Base-by-base conservation (phyloP, 2,888 invertebrate genomes). In the Lepas anatifera region DNA sequence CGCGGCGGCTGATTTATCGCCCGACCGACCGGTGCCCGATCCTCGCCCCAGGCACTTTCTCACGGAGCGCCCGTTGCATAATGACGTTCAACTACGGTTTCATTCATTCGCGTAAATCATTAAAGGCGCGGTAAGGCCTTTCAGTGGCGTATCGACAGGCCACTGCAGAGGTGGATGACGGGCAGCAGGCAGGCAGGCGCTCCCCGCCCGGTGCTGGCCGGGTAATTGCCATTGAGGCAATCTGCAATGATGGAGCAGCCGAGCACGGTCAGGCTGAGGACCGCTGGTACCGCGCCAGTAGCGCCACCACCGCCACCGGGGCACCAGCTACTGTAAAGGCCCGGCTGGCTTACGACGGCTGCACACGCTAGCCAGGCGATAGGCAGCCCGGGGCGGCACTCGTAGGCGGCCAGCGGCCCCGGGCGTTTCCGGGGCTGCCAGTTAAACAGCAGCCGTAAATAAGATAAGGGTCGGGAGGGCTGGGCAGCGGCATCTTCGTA, bases 221-320 rank as follows among this genome's bases (percentile, higher is more conserved):
- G 58, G 22, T 32, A 58, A 58, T 58, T 58, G 35, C 58, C n/a
- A n/a, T 22, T 32, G 29, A 25, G 68, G 68, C 39, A 68, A 67
- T 39, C 68, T 64, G 22, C 70, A 52, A 22, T 58, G 68, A 43
- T 68, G 63, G 29, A n/a, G n/a, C n/a, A n/a, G n/a, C n/a, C n/a
- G n/a, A n/a, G n/a, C n/a, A n/a, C n/a, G n/a, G n/a, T n/a, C n/a
- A n/a, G n/a, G n/a, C n/a, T n/a, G n/a, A n/a, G n/a, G n/a, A n/a
- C n/a, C n/a, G n/a, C n/a, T n/a, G n/a, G n/a, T n/a, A n/a, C n/a
- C n/a, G n/a, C n/a, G n/a, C n/a, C n/a, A n/a, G n/a, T n/a, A n/a
- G n/a, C n/a, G n/a, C n/a, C n/a, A n/a, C n/a, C n/a, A n/a, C n/a
- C n/a, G n/a, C n/a, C n/a, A n/a, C n/a, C n/a, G n/a, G n/a, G n/a